These are phyloP conservation scores for Rhyzopertha dominica DNA, from an alignment of 1,140 invertebrate genomes.

Conservation along the genomic window DNA sequence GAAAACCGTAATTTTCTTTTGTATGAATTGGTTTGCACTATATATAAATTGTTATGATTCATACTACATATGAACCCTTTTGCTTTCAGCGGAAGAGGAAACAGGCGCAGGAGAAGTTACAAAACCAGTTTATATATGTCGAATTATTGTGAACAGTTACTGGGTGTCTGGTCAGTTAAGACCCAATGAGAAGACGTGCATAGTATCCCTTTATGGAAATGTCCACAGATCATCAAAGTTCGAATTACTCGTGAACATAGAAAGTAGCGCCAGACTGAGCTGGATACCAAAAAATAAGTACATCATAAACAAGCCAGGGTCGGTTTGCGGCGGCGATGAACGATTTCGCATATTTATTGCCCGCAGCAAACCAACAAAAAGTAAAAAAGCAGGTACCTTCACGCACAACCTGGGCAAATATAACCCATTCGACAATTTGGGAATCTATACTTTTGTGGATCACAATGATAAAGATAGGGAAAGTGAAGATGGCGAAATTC, in stretches of 20 bases:
- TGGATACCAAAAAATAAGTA: constrained; percentile 70
- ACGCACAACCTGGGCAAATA: constrained; percentile 65
- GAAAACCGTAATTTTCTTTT: too few species aligned
- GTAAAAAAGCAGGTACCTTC: constrained; percentile 44
- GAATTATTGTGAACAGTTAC: constrained; percentile 61
- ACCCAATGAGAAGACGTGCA: constrained; percentile 53
- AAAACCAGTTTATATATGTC: constrained; percentile 64
- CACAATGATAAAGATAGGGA: constrained; percentile 53
- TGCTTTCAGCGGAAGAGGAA: constrained; percentile 30
- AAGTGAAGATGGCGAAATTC: constrained; percentile 63
- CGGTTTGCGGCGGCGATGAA: constrained; percentile 56
- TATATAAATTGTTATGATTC: too few species aligned
- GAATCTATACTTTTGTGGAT: constrained; percentile 61
- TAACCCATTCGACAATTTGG: constrained; percentile 56
- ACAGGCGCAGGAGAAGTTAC: constrained; percentile 11
- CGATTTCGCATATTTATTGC: constrained; percentile 49
- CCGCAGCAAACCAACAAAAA: constrained; percentile 43
- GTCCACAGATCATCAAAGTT: constrained; percentile 58
- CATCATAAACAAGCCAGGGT: constrained; percentile 54
- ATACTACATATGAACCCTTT: not conserved
- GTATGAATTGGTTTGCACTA: too few species aligned
- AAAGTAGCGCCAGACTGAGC: constrained; percentile 64
- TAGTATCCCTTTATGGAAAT: constrained; percentile 57
- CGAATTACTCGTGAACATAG: constrained; percentile 71
- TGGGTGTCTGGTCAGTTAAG: constrained; percentile 64